phyloP scores from a whole-genome alignment of 2,797 vertebrate genomes.

The Sebastolobus altivelis region DNA sequence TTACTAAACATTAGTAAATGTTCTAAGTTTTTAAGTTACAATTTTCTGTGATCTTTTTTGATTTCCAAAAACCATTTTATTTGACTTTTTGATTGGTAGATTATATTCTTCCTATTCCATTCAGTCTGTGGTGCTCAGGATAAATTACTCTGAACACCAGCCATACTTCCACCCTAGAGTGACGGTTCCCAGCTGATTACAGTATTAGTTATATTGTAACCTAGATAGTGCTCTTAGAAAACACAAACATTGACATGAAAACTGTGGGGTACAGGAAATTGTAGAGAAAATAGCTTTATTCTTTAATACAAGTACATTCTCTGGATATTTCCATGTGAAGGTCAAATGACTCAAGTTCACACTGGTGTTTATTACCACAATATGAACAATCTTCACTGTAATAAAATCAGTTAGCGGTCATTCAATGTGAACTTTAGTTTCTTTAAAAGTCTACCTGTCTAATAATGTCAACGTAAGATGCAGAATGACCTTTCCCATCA shows the following conservation, averaged over 20 bases:
- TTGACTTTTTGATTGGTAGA: background rate
- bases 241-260: background rate
- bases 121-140: background rate
- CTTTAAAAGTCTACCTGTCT: background rate
- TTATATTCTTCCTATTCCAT: background rate
- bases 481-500: background rate
- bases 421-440: conserved; percentile 21
- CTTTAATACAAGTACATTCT: conserved; percentile 12
- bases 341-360: background rate
- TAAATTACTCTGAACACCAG: background rate
- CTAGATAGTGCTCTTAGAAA: background rate
- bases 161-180: background rate
- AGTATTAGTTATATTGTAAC: background rate
- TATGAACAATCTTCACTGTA: conserved; percentile 6
- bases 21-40: background rate
- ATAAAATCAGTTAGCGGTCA: conserved; percentile 14
- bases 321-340: background rate
- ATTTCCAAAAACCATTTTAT: background rate
- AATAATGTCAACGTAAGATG: background rate
- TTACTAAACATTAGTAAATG: background rate
- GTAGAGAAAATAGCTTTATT: conserved; percentile 22
- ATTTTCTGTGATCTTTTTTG: background rate
- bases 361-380: background rate
- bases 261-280: background rate
- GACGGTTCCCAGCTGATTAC: background rate